phyloP scores from a whole-genome alignment of 2,113 vertebrate species.

The Ptychochromis oligacanthus region DNA sequence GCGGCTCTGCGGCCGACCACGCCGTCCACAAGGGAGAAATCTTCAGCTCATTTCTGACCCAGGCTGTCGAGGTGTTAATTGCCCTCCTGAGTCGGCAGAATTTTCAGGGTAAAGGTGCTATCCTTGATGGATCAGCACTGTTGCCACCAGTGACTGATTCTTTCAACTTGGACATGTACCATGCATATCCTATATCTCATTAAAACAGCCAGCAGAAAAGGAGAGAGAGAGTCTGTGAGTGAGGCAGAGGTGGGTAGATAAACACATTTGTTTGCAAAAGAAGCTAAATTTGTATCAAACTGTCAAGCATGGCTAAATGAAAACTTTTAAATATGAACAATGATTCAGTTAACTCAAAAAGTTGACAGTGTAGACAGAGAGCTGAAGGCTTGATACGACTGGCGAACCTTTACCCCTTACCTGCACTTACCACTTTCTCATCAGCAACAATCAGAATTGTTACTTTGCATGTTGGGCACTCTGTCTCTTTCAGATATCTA shows the following conservation, averaged over 20 bases:
- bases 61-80: conserved; percentile 88
- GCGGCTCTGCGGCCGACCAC: conserved; percentile 62
- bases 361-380: neutral
- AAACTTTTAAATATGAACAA: neutral
- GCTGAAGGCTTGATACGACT: neutral
- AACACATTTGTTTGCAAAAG: conserved; percentile 6
- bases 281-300: conserved; percentile 4
- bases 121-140: conserved; percentile 93
- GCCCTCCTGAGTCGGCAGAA: conserved; percentile 89
- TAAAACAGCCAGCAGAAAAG: conserved; percentile 77
- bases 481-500: neutral
- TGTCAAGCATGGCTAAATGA: neutral
- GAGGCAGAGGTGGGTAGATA: neutral
- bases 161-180: conserved; percentile 84
- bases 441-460: neutral
- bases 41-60: conserved; percentile 85
- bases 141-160: conserved; percentile 87
- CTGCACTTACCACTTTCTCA: neutral
- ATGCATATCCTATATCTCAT: conserved; percentile 88
- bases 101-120: conserved; percentile 88
- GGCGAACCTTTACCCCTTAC: conserved; percentile 2
- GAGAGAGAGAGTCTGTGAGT: neutral
- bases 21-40: conserved; percentile 82
- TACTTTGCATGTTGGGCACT: neutral
- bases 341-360: neutral